Conservation (phyloP, 2,888 invertebrate species). For the Trissonchulus latispiculum region DNA sequence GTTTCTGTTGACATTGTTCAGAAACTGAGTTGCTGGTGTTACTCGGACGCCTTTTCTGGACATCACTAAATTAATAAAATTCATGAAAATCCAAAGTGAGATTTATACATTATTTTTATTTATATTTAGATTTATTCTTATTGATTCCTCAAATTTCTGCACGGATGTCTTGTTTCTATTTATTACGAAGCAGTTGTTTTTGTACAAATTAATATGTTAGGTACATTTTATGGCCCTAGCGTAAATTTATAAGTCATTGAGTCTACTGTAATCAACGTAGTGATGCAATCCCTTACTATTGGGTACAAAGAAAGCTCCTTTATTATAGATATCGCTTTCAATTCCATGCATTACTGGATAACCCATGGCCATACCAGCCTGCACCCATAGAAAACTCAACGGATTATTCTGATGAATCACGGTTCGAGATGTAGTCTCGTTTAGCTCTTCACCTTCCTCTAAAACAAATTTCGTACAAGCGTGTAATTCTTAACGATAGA, state of each 20-base stretch:
- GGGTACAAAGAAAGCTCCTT: slow-evolving; percentile 26
- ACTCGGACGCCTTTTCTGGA: slow-evolving; percentile 22
- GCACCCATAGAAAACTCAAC: slow-evolving; percentile 23
- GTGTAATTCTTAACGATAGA: no score
- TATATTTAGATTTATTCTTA: no score
- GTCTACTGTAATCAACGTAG: no score
- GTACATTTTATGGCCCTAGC: no score
- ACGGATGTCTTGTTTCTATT: no score
- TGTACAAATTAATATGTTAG: no score
- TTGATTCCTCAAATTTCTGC: no score
- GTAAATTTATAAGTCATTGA: no score
- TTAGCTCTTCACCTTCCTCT: not conserved
- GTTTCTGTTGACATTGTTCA: slow-evolving; percentile 13
- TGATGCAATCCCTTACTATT: slow-evolving; percentile 21
- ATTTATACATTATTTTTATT: no score
- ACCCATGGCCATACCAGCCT: slow-evolving; percentile 16
- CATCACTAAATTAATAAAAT: slow-evolving; percentile 24
- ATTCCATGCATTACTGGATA: slow-evolving; percentile 10
- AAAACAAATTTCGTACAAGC: no score
- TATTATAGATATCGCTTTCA: slow-evolving; percentile 20
- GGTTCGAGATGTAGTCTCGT: not conserved
- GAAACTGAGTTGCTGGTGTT: slow-evolving; percentile 24
- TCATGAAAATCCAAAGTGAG: no score
- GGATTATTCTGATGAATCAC: slow-evolving; percentile 18
- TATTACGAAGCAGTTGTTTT: no score